phyloP scores from a whole-genome alignment of 2,888 invertebrate genomes.

The Chrysodeixis includens region DNA sequence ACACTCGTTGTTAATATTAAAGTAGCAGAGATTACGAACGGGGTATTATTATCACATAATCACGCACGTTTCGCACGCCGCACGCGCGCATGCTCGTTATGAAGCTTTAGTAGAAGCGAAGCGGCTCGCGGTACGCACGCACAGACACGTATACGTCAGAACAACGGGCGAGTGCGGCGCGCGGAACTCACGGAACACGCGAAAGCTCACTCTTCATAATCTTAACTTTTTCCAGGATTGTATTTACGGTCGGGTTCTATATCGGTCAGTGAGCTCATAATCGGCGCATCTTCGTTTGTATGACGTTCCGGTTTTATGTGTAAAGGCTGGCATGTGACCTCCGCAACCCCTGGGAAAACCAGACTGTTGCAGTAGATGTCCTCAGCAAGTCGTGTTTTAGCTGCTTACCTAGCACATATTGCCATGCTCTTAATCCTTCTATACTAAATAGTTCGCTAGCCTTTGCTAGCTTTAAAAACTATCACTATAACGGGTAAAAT shows the following conservation, averaged over 20 bases:
- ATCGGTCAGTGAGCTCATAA: conserved; percentile 28
- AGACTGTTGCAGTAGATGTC: conserved; percentile 38
- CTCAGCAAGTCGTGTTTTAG: neutral
- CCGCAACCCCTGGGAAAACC: conserved; percentile 44
- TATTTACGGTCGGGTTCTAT: conserved; percentile 30
- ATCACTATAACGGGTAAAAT: neutral
- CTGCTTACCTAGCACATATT: conserved; percentile 13
- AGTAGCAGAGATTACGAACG: conserved; percentile 14
- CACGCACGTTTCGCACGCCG: conserved; percentile 42
- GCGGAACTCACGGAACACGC: conserved; percentile 39
- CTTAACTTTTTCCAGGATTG: conserved; percentile 44
- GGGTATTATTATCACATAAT: conserved; percentile 23
- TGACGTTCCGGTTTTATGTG: conserved; percentile 35
- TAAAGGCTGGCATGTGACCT: conserved; percentile 45
- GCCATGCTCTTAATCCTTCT: neutral
- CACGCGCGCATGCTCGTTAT: conserved; percentile 26
- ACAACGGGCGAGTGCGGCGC: conserved; percentile 25
- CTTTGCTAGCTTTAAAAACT: neutral
- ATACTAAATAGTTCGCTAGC: neutral
- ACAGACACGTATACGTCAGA: conserved; percentile 16
- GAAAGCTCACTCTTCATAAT: conserved; percentile 38
- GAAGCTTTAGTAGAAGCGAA: conserved; percentile 18
- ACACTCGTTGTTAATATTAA: conserved; percentile 10
- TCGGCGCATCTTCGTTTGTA: conserved; percentile 31
- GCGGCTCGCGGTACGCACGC: conserved; percentile 6